A percentile compares a stretch with the other conserved stretches of the same genome.
phyloP scores from a whole-genome alignment of 1,140 invertebrate species.

The Caenorhabditis inopinata region DNA sequence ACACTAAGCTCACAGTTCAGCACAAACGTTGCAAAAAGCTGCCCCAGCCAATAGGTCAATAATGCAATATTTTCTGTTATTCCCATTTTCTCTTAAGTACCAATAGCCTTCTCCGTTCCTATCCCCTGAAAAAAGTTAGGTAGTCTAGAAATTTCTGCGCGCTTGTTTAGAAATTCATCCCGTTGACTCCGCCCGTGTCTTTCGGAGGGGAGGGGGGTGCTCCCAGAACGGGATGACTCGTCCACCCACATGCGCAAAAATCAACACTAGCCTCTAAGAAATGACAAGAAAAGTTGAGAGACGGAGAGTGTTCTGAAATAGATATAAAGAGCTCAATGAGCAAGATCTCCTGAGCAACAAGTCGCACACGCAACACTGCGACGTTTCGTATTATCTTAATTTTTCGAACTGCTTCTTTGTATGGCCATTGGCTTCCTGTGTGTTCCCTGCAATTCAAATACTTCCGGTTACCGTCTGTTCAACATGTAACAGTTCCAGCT shows the following conservation, averaged over 20 bases:
- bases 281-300: neutral
- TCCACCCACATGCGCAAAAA: slow-evolving; percentile 29
- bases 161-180: neutral
- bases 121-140: neutral
- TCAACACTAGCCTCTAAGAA: neutral
- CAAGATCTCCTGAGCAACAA: neutral
- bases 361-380: no score
- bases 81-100: neutral
- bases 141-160: slow-evolving; percentile 15
- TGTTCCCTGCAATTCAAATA: no score
- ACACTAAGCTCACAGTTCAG: neutral
- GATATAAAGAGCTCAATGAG: neutral
- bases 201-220: neutral
- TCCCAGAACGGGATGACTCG: neutral
- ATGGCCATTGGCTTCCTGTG: no score
- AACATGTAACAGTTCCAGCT: no score
- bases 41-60: slow-evolving; percentile 13
- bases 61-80: neutral
- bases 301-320: neutral
- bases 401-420: no score
- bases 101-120: neutral
- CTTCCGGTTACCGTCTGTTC: no score
- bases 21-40: slow-evolving; percentile 1
- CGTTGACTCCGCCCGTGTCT: neutral
- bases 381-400: no score